These are phyloP conservation scores for Scartelaos histophorus DNA, from an alignment of 2,113 vertebrate genomes.

Conservation along the genomic window DNA sequence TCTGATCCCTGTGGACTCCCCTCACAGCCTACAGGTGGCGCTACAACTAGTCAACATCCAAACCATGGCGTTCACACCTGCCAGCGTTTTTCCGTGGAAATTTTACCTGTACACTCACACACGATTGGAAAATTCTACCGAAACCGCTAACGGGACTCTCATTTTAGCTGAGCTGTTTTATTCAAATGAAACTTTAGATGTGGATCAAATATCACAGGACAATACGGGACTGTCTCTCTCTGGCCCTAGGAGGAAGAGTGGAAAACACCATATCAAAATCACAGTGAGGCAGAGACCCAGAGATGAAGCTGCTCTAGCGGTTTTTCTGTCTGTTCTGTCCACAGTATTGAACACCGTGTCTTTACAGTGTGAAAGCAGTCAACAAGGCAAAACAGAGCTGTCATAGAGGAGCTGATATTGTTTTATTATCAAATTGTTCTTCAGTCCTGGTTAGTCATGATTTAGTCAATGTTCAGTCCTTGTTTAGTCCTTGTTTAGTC, in stretches of 20 bases:
- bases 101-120: constrained; percentile 87
- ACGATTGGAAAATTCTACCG: constrained; percentile 3
- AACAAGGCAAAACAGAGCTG: background rate
- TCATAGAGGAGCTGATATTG: no score
- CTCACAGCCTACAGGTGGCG: constrained; percentile 84
- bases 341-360: constrained; percentile 74
- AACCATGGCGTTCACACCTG: constrained; percentile 87
- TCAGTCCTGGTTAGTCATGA: no score
- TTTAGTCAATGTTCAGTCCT: no score
- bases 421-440: no score
- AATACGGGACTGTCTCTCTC: no score
- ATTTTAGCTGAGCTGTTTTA: constrained; percentile 83
- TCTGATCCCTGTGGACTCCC: constrained; percentile 56
- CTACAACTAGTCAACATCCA: constrained; percentile 90
- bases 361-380: constrained; percentile 31
- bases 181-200: no score
- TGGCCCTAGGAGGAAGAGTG: background rate
- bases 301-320: constrained; percentile 64
- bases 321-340: constrained; percentile 77
- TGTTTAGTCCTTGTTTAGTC: no score
- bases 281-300: constrained; percentile 81
- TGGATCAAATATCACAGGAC: no score
- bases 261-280: constrained; percentile 64
- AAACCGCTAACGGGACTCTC: constrained; percentile 50
- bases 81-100: constrained; percentile 83